phyloP scores from a whole-genome alignment of 1,140 invertebrate genomes.

The Ptiloglossa arizonensis region DNA sequence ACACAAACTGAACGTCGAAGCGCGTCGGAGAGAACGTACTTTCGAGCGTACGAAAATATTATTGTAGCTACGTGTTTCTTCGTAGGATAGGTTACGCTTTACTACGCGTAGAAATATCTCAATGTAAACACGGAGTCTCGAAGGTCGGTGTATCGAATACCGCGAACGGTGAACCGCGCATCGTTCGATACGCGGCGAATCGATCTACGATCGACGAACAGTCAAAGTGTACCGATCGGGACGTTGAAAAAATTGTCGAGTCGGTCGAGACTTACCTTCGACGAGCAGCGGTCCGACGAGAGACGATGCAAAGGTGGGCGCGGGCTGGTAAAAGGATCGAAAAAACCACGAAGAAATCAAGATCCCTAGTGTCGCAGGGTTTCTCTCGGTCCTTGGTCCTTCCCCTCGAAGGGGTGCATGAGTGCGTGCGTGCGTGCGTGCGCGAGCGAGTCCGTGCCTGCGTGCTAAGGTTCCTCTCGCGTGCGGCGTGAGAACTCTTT shows the following conservation, averaged over 20 bases:
- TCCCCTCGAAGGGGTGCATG: conserved; percentile 49
- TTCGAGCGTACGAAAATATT: too few species aligned
- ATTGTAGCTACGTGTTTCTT: too few species aligned
- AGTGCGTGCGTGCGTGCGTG: conserved; percentile 50
- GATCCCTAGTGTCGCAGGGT: conserved; percentile 46
- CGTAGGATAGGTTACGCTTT: too few species aligned
- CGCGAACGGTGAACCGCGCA: neutral
- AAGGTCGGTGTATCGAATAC: too few species aligned
- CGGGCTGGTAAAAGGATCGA: conserved; percentile 17
- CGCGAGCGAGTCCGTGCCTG: conserved; percentile 53
- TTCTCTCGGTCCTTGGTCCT: conserved; percentile 23
- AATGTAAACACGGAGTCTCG: too few species aligned
- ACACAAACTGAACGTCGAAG: too few species aligned
- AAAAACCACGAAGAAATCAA: conserved; percentile 54
- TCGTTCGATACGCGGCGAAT: neutral
- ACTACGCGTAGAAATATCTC: too few species aligned
- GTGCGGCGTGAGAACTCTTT: conserved; percentile 67
- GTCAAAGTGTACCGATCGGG: too few species aligned
- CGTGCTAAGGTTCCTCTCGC: conserved; percentile 61
- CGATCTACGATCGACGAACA: neutral
- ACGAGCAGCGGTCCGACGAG: conserved; percentile 24
- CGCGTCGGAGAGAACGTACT: too few species aligned
- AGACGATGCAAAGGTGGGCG: conserved; percentile 24
- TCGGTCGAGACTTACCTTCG: conserved; percentile 36
- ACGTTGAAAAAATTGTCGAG: neutral